phyloP scores from a whole-genome alignment of 2,797 vertebrate species.

The Rhinoraja longicauda region DNA sequence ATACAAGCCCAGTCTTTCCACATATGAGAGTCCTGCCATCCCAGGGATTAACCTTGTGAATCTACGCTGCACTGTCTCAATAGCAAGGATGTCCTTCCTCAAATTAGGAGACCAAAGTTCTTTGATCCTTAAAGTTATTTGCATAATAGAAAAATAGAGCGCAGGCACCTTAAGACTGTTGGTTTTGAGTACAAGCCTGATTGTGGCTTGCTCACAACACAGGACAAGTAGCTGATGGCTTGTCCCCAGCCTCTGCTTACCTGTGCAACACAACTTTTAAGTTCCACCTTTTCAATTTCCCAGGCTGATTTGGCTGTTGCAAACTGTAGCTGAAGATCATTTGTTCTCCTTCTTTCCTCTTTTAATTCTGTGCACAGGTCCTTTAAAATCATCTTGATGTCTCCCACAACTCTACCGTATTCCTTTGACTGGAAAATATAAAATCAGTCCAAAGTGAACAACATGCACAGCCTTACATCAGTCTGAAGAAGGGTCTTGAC shows the following conservation, averaged over 20 bases:
- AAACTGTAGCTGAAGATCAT: slow-evolving; percentile 94
- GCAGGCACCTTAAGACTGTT: background rate
- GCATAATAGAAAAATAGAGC: background rate
- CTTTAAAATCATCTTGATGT: slow-evolving; percentile 83
- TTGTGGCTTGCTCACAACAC: background rate
- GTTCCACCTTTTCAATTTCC: slow-evolving; percentile 86
- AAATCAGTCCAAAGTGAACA: background rate
- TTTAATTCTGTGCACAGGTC: slow-evolving; percentile 83
- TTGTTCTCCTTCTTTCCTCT: slow-evolving; percentile 79
- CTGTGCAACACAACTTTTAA: slow-evolving; percentile 78
- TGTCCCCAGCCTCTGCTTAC: slow-evolving; percentile 56
- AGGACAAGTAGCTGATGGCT: background rate
- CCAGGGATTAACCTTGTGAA: too few relatives aligned
- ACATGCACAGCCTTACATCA: background rate
- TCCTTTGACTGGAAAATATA: slow-evolving; percentile 65
- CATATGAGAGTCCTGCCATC: too few relatives aligned
- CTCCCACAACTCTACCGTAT: slow-evolving; percentile 77
- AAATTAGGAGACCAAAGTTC: too few relatives aligned
- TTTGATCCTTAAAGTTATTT: too few relatives aligned
- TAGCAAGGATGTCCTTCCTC: too few relatives aligned
- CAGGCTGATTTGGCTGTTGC: slow-evolving; percentile 91
- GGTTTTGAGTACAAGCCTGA: background rate
- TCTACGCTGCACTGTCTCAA: too few relatives aligned
- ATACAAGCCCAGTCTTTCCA: too few relatives aligned
- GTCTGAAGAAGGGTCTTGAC: too few relatives aligned